phyloP scores from a whole-genome alignment of 1,140 invertebrate genomes.

The Apis mellifera region DNA sequence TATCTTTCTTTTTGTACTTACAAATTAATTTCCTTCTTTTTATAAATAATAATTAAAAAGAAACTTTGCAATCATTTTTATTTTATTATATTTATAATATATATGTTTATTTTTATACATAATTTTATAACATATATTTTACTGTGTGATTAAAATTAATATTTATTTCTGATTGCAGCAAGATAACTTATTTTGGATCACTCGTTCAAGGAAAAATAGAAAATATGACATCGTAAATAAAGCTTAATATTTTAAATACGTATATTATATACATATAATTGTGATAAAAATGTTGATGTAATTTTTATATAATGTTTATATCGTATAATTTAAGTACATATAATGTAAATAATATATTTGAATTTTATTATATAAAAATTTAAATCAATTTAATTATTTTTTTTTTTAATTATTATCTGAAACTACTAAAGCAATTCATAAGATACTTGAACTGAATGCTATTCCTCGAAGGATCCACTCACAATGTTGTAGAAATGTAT shows the following conservation, averaged over 20 bases:
- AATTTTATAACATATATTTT: too few relatives aligned
- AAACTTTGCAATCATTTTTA: too few relatives aligned
- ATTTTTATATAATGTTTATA: not conserved
- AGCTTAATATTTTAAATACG: not conserved
- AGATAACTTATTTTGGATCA: conserved; percentile 85
- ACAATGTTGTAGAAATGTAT: too few relatives aligned
- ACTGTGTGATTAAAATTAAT: not conserved
- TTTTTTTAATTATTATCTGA: too few relatives aligned
- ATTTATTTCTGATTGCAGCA: conserved; percentile 64
- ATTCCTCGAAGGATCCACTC: too few relatives aligned
- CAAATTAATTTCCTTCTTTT: too few relatives aligned
- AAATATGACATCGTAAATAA: not conserved
- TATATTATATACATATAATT: not conserved
- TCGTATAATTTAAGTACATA: not conserved
- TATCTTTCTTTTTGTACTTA: too few relatives aligned
- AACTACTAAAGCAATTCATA: too few relatives aligned
- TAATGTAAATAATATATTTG: not conserved
- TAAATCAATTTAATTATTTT: too few relatives aligned
- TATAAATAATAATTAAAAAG: too few relatives aligned
- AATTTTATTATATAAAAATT: not conserved
- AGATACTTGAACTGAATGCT: too few relatives aligned
- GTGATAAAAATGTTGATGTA: not conserved
- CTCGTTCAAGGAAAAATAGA: conserved; percentile 69
- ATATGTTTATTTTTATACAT: not conserved
- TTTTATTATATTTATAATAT: not conserved